These are phyloP conservation scores for Eilema griseolum DNA, from an alignment of 2,888 invertebrate species.

Conservation along the genomic window DNA sequence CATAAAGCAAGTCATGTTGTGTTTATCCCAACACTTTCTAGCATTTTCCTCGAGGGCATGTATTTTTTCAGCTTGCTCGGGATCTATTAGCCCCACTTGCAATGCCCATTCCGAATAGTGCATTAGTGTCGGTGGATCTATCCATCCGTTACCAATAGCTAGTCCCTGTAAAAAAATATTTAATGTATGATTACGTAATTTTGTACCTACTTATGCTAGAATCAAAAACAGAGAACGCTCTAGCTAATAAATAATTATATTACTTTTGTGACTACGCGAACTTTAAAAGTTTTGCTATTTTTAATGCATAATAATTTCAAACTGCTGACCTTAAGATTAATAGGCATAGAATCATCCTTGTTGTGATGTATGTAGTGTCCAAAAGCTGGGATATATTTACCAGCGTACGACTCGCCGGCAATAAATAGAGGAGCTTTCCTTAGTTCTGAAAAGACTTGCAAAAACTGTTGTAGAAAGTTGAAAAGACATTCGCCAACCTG, in stretches of 20 bases:
- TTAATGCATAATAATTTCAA: not conserved
- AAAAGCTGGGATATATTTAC: slow-evolving; percentile 79
- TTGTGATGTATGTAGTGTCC: slow-evolving; percentile 55
- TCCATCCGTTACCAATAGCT: slow-evolving; percentile 46
- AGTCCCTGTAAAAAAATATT: slow-evolving; percentile 35
- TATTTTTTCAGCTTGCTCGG: slow-evolving; percentile 24
- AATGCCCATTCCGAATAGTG: slow-evolving; percentile 38
- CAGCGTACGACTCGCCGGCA: slow-evolving; percentile 87
- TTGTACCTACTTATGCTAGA: not conserved
- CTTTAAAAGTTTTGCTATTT: too few relatives aligned
- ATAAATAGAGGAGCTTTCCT: slow-evolving; percentile 81
- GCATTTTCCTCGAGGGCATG: slow-evolving; percentile 29
- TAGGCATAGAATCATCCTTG: slow-evolving; percentile 45
- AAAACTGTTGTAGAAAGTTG: slow-evolving; percentile 78
- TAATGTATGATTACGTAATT: not conserved
- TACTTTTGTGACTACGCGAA: too few relatives aligned
- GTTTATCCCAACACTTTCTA: slow-evolving; percentile 26
- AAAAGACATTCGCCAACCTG: slow-evolving; percentile 74
- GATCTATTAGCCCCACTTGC: slow-evolving; percentile 36
- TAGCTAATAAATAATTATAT: too few relatives aligned
- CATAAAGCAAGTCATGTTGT: slow-evolving; percentile 4
- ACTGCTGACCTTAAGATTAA: slow-evolving; percentile 51
- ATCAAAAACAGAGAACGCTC: not conserved
- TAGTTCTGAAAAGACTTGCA: slow-evolving; percentile 81
- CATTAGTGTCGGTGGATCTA: slow-evolving; percentile 39